These are phyloP conservation scores for Bombycilla garrulus DNA, from an alignment of 2,113 vertebrate species.

Conservation along the genomic window DNA sequence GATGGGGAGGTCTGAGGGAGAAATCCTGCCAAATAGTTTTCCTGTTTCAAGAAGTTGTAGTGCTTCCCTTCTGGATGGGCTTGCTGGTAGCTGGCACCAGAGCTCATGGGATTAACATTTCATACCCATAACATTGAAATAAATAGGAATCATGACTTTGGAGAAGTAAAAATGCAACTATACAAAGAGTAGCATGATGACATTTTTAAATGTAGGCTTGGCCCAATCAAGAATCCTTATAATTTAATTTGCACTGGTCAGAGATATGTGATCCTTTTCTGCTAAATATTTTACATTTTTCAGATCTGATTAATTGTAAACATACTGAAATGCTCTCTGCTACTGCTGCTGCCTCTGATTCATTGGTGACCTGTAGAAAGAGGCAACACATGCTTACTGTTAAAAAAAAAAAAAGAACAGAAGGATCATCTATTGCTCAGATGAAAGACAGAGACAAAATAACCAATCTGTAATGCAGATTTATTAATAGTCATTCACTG, in stretches of 20 bases:
- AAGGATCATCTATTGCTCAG: conserved; percentile 38
- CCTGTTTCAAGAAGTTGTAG: background rate
- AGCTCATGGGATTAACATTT: background rate
- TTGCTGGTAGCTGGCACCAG: background rate
- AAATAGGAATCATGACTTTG: background rate
- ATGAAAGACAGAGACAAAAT: conserved; percentile 74
- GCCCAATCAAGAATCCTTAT: background rate
- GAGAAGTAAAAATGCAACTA: background rate
- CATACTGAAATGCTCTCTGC: background rate
- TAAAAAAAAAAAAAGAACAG: background rate
- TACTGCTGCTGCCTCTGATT: background rate
- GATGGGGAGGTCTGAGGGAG: background rate
- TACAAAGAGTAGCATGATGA: background rate
- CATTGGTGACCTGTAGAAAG: conserved; percentile 4
- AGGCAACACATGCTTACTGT: conserved; percentile 43
- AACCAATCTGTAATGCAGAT: conserved; percentile 73
- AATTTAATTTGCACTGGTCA: background rate
- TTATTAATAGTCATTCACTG: conserved; percentile 80
- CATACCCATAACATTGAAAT: background rate
- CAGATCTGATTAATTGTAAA: background rate
- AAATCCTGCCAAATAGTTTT: background rate
- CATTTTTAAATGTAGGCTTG: background rate
- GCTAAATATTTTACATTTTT: background rate
- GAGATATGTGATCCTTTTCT: background rate
- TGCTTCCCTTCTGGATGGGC: background rate